These are phyloP conservation scores for Otolemur garnettii DNA, from an alignment of 2,113 vertebrate genomes.

Conservation along the genomic window DNA sequence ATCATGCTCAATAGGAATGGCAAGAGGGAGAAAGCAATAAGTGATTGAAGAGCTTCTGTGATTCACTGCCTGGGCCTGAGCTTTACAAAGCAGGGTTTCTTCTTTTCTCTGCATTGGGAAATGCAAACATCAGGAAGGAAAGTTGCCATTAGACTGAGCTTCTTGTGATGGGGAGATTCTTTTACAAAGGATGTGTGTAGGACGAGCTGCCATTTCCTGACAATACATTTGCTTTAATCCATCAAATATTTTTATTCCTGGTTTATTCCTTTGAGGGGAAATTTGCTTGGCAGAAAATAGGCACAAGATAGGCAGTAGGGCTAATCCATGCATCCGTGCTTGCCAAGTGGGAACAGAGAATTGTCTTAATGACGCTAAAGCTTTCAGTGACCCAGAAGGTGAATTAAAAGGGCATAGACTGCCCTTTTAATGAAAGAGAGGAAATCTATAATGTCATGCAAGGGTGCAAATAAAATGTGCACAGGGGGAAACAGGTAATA, in stretches of 20 bases:
- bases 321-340: background rate
- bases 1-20: conserved; percentile 63
- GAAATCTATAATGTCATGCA: background rate
- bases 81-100: conserved; percentile 17
- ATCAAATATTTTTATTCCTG: conserved; percentile 83
- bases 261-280: conserved; percentile 79
- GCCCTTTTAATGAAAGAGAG: background rate
- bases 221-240: conserved; percentile 81
- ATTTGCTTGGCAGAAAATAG: conserved; percentile 57
- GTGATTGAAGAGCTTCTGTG: conserved; percentile 59
- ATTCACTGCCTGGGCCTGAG: conserved; percentile 40
- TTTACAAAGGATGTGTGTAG: conserved; percentile 76
- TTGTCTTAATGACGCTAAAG: background rate
- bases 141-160: conserved; percentile 77
- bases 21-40: conserved; percentile 54
- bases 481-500: background rate
- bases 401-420: background rate
- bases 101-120: conserved; percentile 54
- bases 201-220: conserved; percentile 65
- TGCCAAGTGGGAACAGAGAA: background rate
- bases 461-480: background rate
- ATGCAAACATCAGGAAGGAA: background rate
- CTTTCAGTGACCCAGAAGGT: background rate
- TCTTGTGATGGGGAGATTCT: conserved; percentile 77
- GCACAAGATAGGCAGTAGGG: background rate